Base-by-base conservation (phyloP, 2,797 vertebrate species). In the Anas acuta region DNA sequence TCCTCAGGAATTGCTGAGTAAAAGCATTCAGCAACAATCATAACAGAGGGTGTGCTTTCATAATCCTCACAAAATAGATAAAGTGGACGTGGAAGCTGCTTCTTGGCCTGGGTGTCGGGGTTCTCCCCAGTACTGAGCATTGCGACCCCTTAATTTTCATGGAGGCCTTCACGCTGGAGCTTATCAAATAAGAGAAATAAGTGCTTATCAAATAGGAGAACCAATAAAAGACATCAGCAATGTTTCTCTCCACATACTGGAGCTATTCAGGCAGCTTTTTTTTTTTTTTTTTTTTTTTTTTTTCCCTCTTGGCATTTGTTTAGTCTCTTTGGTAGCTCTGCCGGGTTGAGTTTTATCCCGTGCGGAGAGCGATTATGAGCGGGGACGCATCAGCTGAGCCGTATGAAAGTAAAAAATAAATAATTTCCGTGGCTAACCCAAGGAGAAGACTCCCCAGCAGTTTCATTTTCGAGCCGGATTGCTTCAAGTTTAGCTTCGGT, bases 261-360 rank as follows among this genome's bases (percentile, higher is more conserved):
- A 74, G 67, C 60, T 62, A 15, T 19, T 6, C 30, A 71, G 37
- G 39, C 82, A 67, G 41, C n/a, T n/a, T 74, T 71, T 75, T 67
- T 74, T 56, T 56, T n/a, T 57, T 20, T 56, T 21, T 56, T 75
- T 71, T 75, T 67, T 74, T 56, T 56, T n/a, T 57, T 20, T 56
- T 21, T 56, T 75, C 64, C 26, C 26, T 28, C 20, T 84, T 47
- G 74, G 49, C 39, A 1, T 89, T 93, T 96, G 90, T 96, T 97
- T 94, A 92, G 90, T 93, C 91, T 97, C 2, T 93, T 93, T 76
- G 62, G 75, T 56, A 86, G 60, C 88, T 82, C 91, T 81, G 84
- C 64, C 72, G 87, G 84, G 90, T 62, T 76, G 76, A 25, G 83
- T 95, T 84, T 92, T 28, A 71, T 32, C 18, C 74, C 9, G 28